Evolutionary conservation across 1,140 invertebrate genomes (phyloP).

Genomic region (Panagrolaimus sp.): DNA sequence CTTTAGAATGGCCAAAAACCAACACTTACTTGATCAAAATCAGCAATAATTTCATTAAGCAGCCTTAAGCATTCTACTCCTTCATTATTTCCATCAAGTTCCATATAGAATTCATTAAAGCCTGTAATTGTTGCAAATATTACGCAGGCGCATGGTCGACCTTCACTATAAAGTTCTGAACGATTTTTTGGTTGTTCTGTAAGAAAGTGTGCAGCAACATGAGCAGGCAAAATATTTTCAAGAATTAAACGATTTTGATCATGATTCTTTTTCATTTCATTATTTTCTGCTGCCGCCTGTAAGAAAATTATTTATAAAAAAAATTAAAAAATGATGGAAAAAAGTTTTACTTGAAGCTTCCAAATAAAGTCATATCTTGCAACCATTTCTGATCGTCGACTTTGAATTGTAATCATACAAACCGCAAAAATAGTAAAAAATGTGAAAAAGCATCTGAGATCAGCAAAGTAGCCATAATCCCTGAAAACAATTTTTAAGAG

Average conservation of each 20-base stretch:
- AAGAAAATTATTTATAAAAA: conserved; percentile 16
- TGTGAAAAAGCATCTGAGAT: conserved; percentile 48
- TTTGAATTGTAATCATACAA: conserved; percentile 51
- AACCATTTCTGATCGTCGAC: conserved; percentile 52
- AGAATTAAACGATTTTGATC: conserved; percentile 79
- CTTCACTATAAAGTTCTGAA: conserved; percentile 63
- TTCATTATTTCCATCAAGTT: conserved; percentile 83
- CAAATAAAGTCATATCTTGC: conserved; percentile 56
- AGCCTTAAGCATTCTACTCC: conserved; percentile 85
- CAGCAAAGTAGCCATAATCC: conserved; percentile 14
- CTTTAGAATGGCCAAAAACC: neutral
- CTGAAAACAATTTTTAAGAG: neutral
- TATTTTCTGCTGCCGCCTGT: conserved; percentile 56
- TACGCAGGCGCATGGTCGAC: conserved; percentile 80
- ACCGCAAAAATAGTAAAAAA: conserved; percentile 49
- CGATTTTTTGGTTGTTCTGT: conserved; percentile 41
- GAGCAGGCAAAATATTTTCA: conserved; percentile 82
- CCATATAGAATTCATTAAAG: conserved; percentile 90
- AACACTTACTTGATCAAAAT: conserved; percentile 77
- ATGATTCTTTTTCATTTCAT: conserved; percentile 59
- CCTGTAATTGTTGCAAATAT: conserved; percentile 89
- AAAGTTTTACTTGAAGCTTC: conserved; percentile 49
- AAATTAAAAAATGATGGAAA: neutral
- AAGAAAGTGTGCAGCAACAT: conserved; percentile 86
- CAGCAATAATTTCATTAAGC: conserved; percentile 93